Conservation (phyloP, 2,888 invertebrate genomes). For the Sisyra nigra region DNA sequence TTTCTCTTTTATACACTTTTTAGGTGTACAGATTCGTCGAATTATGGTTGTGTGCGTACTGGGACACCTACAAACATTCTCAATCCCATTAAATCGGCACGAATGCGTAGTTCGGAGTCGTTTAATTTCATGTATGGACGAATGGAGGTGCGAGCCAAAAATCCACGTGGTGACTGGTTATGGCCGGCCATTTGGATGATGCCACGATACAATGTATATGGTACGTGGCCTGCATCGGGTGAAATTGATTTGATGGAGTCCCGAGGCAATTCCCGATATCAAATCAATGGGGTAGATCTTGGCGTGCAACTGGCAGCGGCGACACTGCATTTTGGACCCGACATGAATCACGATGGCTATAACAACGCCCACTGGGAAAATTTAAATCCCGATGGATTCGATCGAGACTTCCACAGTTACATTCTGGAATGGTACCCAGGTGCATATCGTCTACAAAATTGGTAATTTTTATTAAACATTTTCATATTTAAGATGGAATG, state of each 20-base stretch:
- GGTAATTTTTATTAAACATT: too few species aligned
- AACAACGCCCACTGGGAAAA: constrained; percentile 31
- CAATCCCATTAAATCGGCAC: constrained; percentile 51
- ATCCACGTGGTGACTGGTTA: constrained; percentile 57
- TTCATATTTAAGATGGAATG: constrained; percentile 15
- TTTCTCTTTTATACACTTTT: background rate
- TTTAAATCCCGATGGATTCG: constrained; percentile 22
- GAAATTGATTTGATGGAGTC: constrained; percentile 55
- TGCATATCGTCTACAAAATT: too few species aligned
- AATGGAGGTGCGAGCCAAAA: constrained; percentile 45
- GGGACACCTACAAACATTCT: constrained; percentile 32
- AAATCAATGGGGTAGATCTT: constrained; percentile 33
- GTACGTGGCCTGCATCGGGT: constrained; percentile 52
- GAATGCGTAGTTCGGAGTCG: constrained; percentile 40
- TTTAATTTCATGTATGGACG: constrained; percentile 49
- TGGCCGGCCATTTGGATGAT: constrained; percentile 57
- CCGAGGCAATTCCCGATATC: too few species aligned
- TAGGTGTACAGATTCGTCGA: constrained; percentile 39
- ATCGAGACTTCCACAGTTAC: constrained; percentile 45
- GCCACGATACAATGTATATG: constrained; percentile 45
- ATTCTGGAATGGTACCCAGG: constrained; percentile 49
- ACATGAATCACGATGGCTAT: constrained; percentile 34
- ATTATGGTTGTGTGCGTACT: constrained; percentile 40
- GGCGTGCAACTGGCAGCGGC: constrained; percentile 40
- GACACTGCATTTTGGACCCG: constrained; percentile 53